phyloP scores from a whole-genome alignment of 2,888 invertebrate species.

The Troides aeacus region DNA sequence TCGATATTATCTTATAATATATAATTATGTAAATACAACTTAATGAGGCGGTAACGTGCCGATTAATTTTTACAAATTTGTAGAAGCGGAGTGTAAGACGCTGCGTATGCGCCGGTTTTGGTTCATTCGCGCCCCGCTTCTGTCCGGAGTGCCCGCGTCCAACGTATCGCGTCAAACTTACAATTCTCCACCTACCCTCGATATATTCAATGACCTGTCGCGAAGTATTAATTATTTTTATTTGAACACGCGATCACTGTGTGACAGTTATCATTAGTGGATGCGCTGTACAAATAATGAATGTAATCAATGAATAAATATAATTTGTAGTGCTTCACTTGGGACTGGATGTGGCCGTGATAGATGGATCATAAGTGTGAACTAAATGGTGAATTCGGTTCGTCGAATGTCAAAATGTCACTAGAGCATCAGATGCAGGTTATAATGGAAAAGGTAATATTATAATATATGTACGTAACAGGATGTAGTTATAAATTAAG shows the following conservation, averaged over 20 bases:
- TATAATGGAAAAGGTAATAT: slow-evolving; percentile 65
- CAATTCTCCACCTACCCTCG: slow-evolving; percentile 45
- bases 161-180: slow-evolving; percentile 24
- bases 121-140: slow-evolving; percentile 36
- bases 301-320: slow-evolving; percentile 42
- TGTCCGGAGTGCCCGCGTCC: slow-evolving; percentile 41
- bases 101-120: slow-evolving; percentile 31
- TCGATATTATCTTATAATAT: slow-evolving; percentile 28
- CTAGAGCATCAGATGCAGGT: slow-evolving; percentile 70
- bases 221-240: slow-evolving; percentile 21
- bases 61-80: slow-evolving; percentile 60
- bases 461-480: not conserved
- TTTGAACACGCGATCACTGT: slow-evolving; percentile 43
- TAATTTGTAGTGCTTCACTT: slow-evolving; percentile 44
- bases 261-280: slow-evolving; percentile 64
- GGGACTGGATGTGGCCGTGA: slow-evolving; percentile 39
- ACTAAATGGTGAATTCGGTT: slow-evolving; percentile 48
- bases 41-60: slow-evolving; percentile 49
- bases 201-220: slow-evolving; percentile 32
- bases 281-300: slow-evolving; percentile 48
- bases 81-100: slow-evolving; percentile 42
- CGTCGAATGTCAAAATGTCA: slow-evolving; percentile 67
- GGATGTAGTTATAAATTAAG: not conserved
- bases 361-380: slow-evolving; percentile 51
- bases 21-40: slow-evolving; percentile 51